phyloP scores from a whole-genome alignment of 2,113 vertebrate genomes.

The Beaufortia kweichowensis region DNA sequence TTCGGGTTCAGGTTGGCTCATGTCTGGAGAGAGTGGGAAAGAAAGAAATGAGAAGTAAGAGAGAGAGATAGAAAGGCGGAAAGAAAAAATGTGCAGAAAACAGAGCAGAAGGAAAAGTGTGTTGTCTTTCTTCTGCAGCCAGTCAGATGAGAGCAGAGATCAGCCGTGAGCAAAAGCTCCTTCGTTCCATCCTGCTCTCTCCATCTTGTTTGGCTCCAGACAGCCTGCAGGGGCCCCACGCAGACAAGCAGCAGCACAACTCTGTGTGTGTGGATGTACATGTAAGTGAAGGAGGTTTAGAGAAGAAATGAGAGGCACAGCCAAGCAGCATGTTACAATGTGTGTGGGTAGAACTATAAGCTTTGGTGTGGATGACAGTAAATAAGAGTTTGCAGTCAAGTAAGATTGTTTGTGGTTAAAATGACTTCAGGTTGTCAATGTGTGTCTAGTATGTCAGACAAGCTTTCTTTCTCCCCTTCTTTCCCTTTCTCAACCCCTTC shows the following conservation, averaged over 20 bases:
- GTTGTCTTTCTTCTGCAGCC: constrained; percentile 50
- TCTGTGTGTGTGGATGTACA: constrained; percentile 53
- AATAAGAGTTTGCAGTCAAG: background rate
- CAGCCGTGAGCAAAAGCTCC: constrained; percentile 63
- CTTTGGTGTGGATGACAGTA: constrained; percentile 16
- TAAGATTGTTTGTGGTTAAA: background rate
- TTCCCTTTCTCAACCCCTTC: background rate
- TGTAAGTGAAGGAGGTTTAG: background rate
- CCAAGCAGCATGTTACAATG: constrained; percentile 17
- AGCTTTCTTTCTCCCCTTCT: constrained; percentile 57
- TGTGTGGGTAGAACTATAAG: constrained; percentile 47
- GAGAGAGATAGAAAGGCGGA: background rate
- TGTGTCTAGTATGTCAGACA: constrained; percentile 1
- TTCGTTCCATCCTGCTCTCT: constrained; percentile 47
- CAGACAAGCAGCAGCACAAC: constrained; percentile 71
- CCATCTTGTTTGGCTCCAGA: constrained; percentile 67
- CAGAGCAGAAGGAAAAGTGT: too few species aligned
- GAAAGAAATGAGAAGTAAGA: background rate
- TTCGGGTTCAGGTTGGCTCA: constrained; percentile 4
- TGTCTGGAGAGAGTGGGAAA: constrained; percentile 17
- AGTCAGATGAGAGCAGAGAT: constrained; percentile 70
- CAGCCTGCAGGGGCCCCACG: constrained; percentile 75
- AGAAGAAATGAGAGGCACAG: constrained; percentile 5
- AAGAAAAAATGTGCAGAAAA: background rate
- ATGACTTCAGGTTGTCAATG: background rate